Evolutionary conservation across 92 coral and sea anemone genomes (phyloP).

Genomic region (Porites cylindrica): DNA sequence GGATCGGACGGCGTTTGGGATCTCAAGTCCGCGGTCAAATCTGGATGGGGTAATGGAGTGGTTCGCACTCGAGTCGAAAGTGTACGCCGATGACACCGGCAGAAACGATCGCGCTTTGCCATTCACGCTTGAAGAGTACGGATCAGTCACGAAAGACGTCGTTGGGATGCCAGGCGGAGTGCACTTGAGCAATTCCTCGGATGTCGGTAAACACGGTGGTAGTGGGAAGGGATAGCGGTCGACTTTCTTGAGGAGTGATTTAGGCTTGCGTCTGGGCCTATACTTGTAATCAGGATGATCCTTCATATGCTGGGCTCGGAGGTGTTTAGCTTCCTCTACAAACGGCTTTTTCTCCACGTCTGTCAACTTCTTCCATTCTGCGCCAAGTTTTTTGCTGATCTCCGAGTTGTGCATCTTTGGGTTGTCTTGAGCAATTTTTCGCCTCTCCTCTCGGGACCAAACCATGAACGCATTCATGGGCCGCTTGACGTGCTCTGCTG

Average conservation of each 20-base stretch:
- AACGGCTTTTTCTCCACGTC: constrained; percentile 95
- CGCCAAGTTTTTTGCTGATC: constrained; percentile 97
- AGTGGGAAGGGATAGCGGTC: constrained; percentile 97
- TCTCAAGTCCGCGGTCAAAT: constrained; percentile 87
- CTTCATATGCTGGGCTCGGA: constrained; percentile 97
- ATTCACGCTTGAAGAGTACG: constrained; percentile 67
- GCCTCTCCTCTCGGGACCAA: constrained; percentile 97
- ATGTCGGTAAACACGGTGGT: constrained; percentile 85
- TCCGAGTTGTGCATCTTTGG: constrained; percentile 99
- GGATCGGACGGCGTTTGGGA: constrained; percentile 90
- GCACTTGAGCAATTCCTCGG: constrained; percentile 91
- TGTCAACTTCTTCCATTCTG: constrained; percentile 96
- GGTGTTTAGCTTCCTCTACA: constrained; percentile 96
- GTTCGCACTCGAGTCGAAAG: constrained; percentile 69
- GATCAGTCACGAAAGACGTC: constrained; percentile 81
- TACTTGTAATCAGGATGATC: constrained; percentile 98
- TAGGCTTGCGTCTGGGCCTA: constrained; percentile 98
- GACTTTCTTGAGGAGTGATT: constrained; percentile 95
- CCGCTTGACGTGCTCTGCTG: constrained; percentile 91
- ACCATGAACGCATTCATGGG: constrained; percentile 99
- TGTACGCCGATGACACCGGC: constrained; percentile 81
- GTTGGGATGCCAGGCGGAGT: constrained; percentile 78
- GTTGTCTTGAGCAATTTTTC: constrained; percentile 99
- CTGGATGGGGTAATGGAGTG: constrained; percentile 82
- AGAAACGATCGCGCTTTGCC: constrained; percentile 91